Evolutionary conservation across 2,797 vertebrate species (phyloP).

Genomic region (Presbytis comata): DNA sequence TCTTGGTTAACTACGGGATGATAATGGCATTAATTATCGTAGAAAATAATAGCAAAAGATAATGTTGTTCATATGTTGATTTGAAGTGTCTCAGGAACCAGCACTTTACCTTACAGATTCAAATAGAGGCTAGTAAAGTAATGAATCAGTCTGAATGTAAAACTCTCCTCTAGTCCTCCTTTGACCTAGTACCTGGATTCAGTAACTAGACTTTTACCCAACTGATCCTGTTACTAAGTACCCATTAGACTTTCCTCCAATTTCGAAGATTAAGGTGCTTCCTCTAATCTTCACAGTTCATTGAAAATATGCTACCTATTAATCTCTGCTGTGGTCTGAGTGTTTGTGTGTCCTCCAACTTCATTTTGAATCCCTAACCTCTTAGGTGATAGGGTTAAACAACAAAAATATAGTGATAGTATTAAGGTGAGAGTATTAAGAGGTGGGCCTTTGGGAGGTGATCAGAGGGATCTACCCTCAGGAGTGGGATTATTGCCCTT

Average conservation of each 20-base stretch:
- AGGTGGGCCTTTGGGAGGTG: not conserved
- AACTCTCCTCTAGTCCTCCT: not conserved
- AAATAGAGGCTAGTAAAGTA: not conserved
- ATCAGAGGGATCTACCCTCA: accelerated
- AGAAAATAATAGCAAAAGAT: not conserved
- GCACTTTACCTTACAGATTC: not conserved
- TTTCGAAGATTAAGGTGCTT: not conserved
- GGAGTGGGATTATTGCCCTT: not conserved
- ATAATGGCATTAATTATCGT: not conserved
- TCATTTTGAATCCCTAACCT: not conserved
- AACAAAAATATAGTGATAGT: not conserved
- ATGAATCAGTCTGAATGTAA: not conserved
- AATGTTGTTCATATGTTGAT: not conserved
- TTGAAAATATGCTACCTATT: not conserved
- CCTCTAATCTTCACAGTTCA: not conserved
- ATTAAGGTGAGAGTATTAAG: not conserved
- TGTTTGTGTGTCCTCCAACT: not conserved
- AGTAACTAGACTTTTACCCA: not conserved
- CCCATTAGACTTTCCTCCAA: not conserved
- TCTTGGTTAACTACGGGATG: not conserved
- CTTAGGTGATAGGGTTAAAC: not conserved
- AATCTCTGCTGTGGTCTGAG: not conserved
- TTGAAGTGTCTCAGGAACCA: not conserved
- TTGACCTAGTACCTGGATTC: not conserved
- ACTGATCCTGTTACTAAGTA: not conserved